Evolutionary conservation across 1,140 invertebrate genomes (phyloP), one percentile per base, ranked within the genome.

Genomic region (Belonocnema kinseyi): DNA sequence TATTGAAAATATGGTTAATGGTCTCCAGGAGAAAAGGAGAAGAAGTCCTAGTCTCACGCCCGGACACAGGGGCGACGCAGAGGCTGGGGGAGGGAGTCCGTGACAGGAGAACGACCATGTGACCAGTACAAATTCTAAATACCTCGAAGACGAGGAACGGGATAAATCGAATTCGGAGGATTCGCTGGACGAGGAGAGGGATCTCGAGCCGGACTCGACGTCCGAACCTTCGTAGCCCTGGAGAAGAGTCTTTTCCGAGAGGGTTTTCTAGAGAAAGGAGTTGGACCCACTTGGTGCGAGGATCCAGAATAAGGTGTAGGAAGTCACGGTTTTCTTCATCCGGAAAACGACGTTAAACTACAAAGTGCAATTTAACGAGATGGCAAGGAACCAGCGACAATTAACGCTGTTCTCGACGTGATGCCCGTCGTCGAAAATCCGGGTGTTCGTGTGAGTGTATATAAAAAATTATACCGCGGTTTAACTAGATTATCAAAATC

Each of bases 1-100:
- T 90, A 99, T 99, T 91, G 97, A 99, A 91, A 97, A 98, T 88
- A 98, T 98, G 97, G 97, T 98, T 78, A 98, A 98, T 90, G 97
- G 97, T 1, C 92, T 98, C 40, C 97, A 98, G 88, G 94, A 95
- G 66, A 95, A 96, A 74, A 85, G 88, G 50, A 80, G 86, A 52
- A 77, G 86, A 40, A 90, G 88, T 71, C 90, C 87, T 1, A 89
- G 86, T 54, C 56, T 86, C 50, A 88, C 86, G 70, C 87, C 87
- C 12, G 88, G 83, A 0, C 88, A 88, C 74, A 84, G 89, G 12
- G 87, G 86, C 56, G 88, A 86, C 66, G 80, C 82, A 53, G 87
- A 89, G 26, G 84, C 85, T 17, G 83, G 82, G 0, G 90, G 87
- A 19, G 89, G 88, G 89, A 91, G 89, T 88, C 90, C 90, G 89